Evolutionary conservation across 1,140 invertebrate genomes (phyloP).

Genomic region (Arion vulgaris): DNA sequence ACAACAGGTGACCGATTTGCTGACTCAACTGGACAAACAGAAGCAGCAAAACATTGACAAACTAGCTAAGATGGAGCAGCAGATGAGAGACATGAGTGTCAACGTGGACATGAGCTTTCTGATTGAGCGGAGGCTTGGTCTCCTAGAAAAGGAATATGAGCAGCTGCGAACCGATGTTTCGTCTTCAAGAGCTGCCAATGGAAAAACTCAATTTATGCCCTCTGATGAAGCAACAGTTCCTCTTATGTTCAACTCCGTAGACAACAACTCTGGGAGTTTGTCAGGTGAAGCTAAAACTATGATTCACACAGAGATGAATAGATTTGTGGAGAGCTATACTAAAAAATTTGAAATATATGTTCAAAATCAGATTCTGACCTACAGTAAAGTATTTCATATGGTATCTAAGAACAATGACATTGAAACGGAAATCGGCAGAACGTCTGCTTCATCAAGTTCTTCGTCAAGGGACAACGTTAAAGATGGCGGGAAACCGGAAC

Average conservation of each 20-base stretch:
- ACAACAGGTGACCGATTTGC: conserved; percentile 47
- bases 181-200: background rate
- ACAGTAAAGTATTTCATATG: conserved; percentile 40
- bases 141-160: conserved; percentile 39
- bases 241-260: background rate
- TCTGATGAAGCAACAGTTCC: background rate
- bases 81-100: background rate
- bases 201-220: background rate
- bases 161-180: conserved; percentile 27
- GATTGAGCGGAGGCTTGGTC: conserved; percentile 39
- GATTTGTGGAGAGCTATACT: conserved; percentile 39
- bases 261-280: background rate
- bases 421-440: background rate
- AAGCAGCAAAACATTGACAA: conserved; percentile 7
- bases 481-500: background rate
- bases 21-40: conserved; percentile 42
- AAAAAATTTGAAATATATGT: conserved; percentile 46
- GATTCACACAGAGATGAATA: conserved; percentile 44
- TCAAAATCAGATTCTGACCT: conserved; percentile 39
- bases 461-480: background rate
- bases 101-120: conserved; percentile 9
- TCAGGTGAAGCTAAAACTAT: conserved; percentile 33
- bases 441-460: background rate
- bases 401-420: background rate
- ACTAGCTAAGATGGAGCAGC: background rate